phyloP scores from a whole-genome alignment of 2,113 vertebrate genomes.

The Trinectes maculatus region DNA sequence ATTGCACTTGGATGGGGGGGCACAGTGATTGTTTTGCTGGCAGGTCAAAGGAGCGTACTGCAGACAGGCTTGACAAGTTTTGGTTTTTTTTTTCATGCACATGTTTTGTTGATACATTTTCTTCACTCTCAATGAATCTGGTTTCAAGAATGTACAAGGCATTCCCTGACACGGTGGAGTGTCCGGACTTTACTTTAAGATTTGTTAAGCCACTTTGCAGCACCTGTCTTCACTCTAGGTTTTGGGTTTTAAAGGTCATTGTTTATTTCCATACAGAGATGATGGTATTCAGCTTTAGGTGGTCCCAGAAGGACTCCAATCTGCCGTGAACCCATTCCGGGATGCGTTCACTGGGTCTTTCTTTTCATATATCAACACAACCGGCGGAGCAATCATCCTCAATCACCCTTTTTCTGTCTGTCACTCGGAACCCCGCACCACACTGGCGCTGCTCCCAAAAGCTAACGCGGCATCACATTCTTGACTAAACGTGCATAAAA shows the following conservation, averaged over 20 bases:
- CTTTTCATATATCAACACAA: slow-evolving; percentile 78
- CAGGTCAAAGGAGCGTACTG: slow-evolving; percentile 48
- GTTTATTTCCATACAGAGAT: slow-evolving; percentile 61
- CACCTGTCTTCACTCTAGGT: slow-evolving; percentile 30
- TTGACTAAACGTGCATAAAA: slow-evolving; percentile 85
- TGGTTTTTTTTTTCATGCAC: slow-evolving; percentile 8
- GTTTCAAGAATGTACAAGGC: slow-evolving; percentile 14
- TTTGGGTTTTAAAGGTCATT: slow-evolving; percentile 66
- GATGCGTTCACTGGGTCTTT: slow-evolving; percentile 55
- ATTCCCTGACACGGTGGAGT: slow-evolving; percentile 23
- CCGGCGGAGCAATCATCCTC: slow-evolving; percentile 77
- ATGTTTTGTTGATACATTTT: slow-evolving; percentile 15
- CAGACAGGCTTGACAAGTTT: slow-evolving; percentile 11
- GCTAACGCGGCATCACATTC: slow-evolving; percentile 80
- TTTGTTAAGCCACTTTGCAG: slow-evolving; percentile 34
- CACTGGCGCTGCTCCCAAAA: slow-evolving; percentile 73
- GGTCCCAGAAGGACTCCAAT: slow-evolving; percentile 71
- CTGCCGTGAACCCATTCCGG: slow-evolving; percentile 66
- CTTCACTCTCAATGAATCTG: slow-evolving; percentile 12
- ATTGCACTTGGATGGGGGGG: slow-evolving; percentile 52
- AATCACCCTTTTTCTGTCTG: slow-evolving; percentile 80
- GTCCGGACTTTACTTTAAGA: slow-evolving; percentile 5
- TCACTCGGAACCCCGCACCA: slow-evolving; percentile 68
- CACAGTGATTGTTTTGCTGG: slow-evolving; percentile 29
- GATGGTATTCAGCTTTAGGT: slow-evolving; percentile 73